Conservation (phyloP, 2,888 invertebrate genomes). For the Eupeodes latifasciatus region DNA sequence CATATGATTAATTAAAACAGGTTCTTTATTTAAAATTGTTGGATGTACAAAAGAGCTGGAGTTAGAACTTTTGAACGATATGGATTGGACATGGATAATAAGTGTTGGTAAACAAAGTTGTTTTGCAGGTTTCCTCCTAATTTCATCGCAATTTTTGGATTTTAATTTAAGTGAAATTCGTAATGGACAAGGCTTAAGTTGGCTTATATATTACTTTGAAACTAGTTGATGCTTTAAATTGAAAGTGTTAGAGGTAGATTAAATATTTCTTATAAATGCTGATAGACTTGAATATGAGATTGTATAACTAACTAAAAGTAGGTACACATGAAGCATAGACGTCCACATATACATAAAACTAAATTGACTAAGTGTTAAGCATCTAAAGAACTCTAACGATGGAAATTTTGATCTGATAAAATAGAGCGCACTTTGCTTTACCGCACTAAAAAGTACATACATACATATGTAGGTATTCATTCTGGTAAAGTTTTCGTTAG, state of each 20-base stretch:
- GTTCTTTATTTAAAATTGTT: not conserved
- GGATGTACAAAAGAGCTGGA: not conserved
- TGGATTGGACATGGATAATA: not conserved
- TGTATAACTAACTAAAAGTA: too few relatives aligned
- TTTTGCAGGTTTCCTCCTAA: conserved; percentile 33
- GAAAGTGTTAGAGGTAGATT: not conserved
- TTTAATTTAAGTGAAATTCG: not conserved
- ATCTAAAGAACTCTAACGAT: too few relatives aligned
- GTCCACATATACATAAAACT: too few relatives aligned
- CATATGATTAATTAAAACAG: conserved; percentile 12
- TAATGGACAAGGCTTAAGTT: conserved; percentile 2
- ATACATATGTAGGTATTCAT: too few relatives aligned
- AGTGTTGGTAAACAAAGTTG: conserved; percentile 39
- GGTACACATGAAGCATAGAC: too few relatives aligned
- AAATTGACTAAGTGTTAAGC: too few relatives aligned
- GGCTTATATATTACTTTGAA: not conserved
- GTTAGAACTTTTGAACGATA: conserved; percentile 19
- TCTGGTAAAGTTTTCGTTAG: too few relatives aligned
- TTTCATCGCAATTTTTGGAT: conserved; percentile 1
- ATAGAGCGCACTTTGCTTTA: too few relatives aligned
- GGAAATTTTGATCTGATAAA: too few relatives aligned
- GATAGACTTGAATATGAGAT: too few relatives aligned
- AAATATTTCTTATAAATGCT: not conserved
- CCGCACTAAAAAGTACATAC: too few relatives aligned
- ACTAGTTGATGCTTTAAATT: not conserved